phyloP scores from a whole-genome alignment of 2,797 vertebrate species.

The Mallotus villosus region DNA sequence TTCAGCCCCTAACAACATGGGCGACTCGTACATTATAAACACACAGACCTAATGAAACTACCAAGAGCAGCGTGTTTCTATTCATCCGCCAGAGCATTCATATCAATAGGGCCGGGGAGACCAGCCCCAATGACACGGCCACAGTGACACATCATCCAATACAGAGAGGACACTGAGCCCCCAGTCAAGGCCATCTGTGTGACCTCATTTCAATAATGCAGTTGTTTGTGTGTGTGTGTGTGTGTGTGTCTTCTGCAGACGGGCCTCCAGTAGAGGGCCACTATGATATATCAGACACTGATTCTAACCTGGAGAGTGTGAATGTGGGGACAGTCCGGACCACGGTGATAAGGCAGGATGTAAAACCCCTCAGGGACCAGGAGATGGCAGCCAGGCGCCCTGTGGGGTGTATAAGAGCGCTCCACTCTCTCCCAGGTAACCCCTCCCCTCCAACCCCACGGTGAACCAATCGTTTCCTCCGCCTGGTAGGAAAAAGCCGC shows the following conservation, averaged over 20 bases:
- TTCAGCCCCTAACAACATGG: too few relatives aligned
- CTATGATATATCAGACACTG: constrained; percentile 98
- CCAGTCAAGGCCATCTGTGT: background rate
- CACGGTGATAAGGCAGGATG: constrained; percentile 89
- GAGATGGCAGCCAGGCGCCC: constrained; percentile 75
- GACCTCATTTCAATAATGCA: constrained; percentile 71
- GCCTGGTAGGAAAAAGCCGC: background rate
- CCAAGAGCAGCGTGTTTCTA: too few relatives aligned
- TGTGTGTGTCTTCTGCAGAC: constrained; percentile 80
- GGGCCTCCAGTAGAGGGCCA: constrained; percentile 92
- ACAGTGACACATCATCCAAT: background rate
- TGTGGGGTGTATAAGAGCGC: constrained; percentile 81
- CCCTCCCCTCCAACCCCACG: constrained; percentile 63
- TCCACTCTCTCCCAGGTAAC: constrained; percentile 84
- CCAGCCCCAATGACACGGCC: too few relatives aligned
- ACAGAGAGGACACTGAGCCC: too few relatives aligned
- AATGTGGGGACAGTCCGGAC: constrained; percentile 88
- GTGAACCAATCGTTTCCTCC: constrained; percentile 11
- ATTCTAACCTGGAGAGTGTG: constrained; percentile 93
- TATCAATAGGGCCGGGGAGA: too few relatives aligned
- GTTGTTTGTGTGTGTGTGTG: constrained; percentile 61
- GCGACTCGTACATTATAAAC: too few relatives aligned
- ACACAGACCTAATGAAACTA: too few relatives aligned
- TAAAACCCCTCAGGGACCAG: constrained; percentile 85
- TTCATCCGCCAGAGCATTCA: too few relatives aligned